phyloP scores from a whole-genome alignment of 2,888 invertebrate genomes.

The Latrodectus elegans region DNA sequence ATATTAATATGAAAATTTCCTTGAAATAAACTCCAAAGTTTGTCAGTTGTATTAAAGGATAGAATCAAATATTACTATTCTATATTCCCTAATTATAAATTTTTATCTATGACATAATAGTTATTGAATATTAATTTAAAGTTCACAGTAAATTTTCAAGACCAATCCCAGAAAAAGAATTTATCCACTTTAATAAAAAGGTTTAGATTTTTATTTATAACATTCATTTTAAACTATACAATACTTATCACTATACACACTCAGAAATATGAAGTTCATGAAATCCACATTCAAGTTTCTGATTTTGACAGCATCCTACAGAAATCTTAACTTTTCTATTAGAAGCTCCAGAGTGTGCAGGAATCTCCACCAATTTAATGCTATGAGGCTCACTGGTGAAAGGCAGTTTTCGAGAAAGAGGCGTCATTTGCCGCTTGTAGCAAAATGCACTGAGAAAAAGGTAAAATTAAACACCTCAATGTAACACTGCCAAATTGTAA shows the following conservation, averaged over 20 bases:
- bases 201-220: too few species aligned
- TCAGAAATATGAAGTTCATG: constrained; percentile 82
- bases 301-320: constrained; percentile 78
- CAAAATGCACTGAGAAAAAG: constrained; percentile 81
- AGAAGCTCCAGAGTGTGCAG: constrained; percentile 77
- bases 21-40: too few species aligned
- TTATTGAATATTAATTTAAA: too few species aligned
- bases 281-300: constrained; percentile 73
- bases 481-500: background rate
- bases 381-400: constrained; percentile 81
- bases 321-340: constrained; percentile 81
- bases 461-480: background rate
- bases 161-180: too few species aligned
- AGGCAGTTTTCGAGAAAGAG: constrained; percentile 77
- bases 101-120: too few species aligned
- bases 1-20: too few species aligned
- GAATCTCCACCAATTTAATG: constrained; percentile 88
- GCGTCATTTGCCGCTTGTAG: constrained; percentile 83
- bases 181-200: too few species aligned
- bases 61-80: too few species aligned
- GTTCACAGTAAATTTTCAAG: too few species aligned
- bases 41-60: too few species aligned
- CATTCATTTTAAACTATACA: too few species aligned
- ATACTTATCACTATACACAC: constrained; percentile 63
- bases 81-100: too few species aligned